Conservation (phyloP, 2,888 invertebrate species). For the Lypha dubia region DNA sequence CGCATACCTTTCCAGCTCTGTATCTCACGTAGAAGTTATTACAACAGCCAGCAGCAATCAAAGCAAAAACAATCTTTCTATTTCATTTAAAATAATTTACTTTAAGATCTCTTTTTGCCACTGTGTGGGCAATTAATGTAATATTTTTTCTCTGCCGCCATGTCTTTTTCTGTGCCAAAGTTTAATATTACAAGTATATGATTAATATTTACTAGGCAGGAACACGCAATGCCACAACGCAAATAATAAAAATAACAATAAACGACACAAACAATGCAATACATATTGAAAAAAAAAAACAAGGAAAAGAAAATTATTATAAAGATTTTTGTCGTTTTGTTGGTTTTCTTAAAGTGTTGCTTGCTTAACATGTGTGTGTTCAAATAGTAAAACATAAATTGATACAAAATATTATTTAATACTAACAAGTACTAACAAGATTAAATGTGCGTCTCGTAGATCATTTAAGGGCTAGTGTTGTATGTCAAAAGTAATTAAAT, state of each 20-base stretch:
- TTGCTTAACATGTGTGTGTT: conserved; percentile 54
- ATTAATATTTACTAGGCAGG: conserved; percentile 46
- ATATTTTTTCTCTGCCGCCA: conserved; percentile 26
- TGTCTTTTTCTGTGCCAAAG: conserved; percentile 15
- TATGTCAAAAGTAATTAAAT: conserved; percentile 33
- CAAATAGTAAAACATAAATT: conserved; percentile 31
- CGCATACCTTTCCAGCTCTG: conserved; percentile 13
- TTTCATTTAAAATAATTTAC: conserved; percentile 38
- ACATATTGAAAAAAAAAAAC: background rate
- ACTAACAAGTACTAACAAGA: conserved; percentile 33
- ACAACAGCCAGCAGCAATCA: background rate
- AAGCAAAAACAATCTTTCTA: background rate
- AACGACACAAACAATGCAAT: background rate
- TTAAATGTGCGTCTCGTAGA: background rate
- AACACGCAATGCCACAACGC: conserved; percentile 53
- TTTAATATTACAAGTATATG: conserved; percentile 29
- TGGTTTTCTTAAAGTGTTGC: background rate
- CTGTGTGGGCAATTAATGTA: conserved; percentile 71
- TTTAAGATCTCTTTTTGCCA: conserved; percentile 57
- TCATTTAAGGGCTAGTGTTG: conserved; percentile 1
- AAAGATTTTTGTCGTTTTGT: background rate
- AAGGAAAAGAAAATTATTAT: conserved; percentile 11
- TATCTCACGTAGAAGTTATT: background rate
- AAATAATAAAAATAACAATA: conserved; percentile 23
- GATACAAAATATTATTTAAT: conserved; percentile 26